Base-by-base conservation (phyloP, 2,888 invertebrate genomes). In the Mactromeris polynyma region DNA sequence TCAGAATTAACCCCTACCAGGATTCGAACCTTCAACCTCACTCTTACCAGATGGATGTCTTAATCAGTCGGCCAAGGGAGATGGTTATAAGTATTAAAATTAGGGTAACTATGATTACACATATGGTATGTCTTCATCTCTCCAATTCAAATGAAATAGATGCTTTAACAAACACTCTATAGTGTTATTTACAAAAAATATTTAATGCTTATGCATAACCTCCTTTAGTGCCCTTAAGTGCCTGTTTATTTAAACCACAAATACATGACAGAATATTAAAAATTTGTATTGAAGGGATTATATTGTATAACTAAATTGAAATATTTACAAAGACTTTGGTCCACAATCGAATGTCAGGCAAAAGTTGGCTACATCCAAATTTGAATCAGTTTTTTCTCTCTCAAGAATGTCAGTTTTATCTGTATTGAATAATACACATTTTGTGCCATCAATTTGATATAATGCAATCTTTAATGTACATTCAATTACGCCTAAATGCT, bases 311-410 rank as follows among this genome's bases (percentile, higher is more conserved):
- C 40, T 54, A 33, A 46, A 36, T 36, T 84, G 38, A 84, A 83
- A 78, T 84, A 46, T 84, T 84, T 84, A 78, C 78, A 54, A 69
- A 84, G 7, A 78, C 84, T 78, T 78, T 84, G 78, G 84, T 77
- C 84, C 58, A 54, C 51, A 78, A 78, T 83, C n/a, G 9, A 46
- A 73, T 73, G n/a, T 46, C 33, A 42, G 33, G 69, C 42, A 26
- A 46, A 46, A 33, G 36, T 36, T 73, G 14, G 73, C 36, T 19
- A 73, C 33, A 33, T 26, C 26, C 58, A 73, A 36, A 73, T 36
- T 17, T 73, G 73, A 73, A 36, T 73, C 26, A 36, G 19, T 1
- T 33, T 33, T 19, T 19, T 26, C 36, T 19, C 73, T 19, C 33
- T 36, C 36, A 33, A 73, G 73, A 73, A 73, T 73, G 19, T 73